Conservation (phyloP, 2,888 invertebrate genomes). For the Rhamphomyia laevipes region DNA sequence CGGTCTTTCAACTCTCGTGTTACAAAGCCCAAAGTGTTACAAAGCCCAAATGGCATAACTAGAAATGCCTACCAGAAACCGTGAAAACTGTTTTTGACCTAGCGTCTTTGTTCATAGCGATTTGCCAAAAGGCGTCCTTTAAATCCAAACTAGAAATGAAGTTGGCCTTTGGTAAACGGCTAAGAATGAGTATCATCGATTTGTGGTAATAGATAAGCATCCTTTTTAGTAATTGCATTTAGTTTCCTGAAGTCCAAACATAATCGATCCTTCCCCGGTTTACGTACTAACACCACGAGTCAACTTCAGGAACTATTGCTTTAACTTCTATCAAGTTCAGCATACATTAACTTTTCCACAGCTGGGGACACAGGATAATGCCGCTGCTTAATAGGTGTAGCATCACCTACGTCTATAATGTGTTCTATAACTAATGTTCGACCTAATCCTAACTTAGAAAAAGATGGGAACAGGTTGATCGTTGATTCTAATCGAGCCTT, state of each 20-base stretch:
- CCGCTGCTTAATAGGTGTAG: not conserved
- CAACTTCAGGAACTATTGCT: not conserved
- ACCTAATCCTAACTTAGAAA: not conserved
- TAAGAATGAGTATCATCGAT: constrained; percentile 18
- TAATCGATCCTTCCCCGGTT: not conserved
- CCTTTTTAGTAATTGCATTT: constrained; percentile 2
- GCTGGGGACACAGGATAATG: constrained; percentile 3
- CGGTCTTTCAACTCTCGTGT: too few species aligned
- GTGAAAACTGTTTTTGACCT: too few species aligned
- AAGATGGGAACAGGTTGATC: not conserved
- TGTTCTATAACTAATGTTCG: not conserved
- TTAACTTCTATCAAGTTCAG: not conserved
- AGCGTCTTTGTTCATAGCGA: too few species aligned
- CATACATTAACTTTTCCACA: constrained; percentile 1
- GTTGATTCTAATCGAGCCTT: too few species aligned
- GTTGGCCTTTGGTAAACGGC: constrained; percentile 15
- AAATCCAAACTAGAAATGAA: constrained; percentile 20
- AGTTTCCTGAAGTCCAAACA: not conserved
- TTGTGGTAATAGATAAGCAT: constrained; percentile 3
- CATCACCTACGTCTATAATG: not conserved
- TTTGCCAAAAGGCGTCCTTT: constrained; percentile 16
- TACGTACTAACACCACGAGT: not conserved
- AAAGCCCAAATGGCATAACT: constrained; percentile 8
- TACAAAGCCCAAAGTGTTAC: too few species aligned
- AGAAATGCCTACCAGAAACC: too few species aligned